A percentile compares a stretch with the other conserved stretches of the same genome.
These are phyloP conservation scores for Polydrusus pterygomalis DNA, from an alignment of 2,888 invertebrate species.

Conservation along the genomic window DNA sequence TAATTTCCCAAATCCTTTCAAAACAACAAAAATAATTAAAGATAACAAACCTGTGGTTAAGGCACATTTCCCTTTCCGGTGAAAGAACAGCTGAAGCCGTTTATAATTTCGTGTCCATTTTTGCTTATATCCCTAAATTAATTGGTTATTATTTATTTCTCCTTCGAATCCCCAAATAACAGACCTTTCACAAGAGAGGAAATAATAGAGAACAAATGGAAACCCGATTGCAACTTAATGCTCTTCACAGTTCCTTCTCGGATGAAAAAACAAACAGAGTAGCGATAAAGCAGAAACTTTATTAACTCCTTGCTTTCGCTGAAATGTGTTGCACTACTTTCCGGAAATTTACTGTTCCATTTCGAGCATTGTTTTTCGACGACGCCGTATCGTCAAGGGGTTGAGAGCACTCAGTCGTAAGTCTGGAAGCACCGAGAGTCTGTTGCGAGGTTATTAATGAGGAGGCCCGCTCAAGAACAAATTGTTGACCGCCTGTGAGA, in stretches of 20 bases:
- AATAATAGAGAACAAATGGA: constrained; percentile 30
- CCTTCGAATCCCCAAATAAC: background rate
- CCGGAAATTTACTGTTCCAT: constrained; percentile 47
- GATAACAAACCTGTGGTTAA: background rate
- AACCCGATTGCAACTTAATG: constrained; percentile 33
- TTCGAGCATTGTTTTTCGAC: constrained; percentile 41
- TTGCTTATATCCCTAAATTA: background rate
- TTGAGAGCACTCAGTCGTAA: constrained; percentile 45
- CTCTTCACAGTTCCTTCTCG: constrained; percentile 16
- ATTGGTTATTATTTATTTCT: constrained; percentile 6
- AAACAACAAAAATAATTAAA: background rate
- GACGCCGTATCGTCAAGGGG: constrained; percentile 41
- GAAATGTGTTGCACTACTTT: constrained; percentile 50
- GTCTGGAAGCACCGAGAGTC: constrained; percentile 31
- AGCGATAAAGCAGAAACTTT: constrained; percentile 50
- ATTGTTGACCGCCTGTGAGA: constrained; percentile 9
- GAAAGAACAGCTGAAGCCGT: background rate
- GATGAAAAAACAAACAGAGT: constrained; percentile 30
- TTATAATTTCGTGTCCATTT: background rate
- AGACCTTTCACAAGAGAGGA: constrained; percentile 7
- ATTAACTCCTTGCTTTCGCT: constrained; percentile 48
- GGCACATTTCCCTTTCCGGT: too few species aligned
- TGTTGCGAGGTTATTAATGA: constrained; percentile 29
- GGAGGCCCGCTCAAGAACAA: constrained; percentile 18
- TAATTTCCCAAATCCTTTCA: background rate